phyloP scores from a whole-genome alignment of 2,888 invertebrate species.

The Germaria angustata region DNA sequence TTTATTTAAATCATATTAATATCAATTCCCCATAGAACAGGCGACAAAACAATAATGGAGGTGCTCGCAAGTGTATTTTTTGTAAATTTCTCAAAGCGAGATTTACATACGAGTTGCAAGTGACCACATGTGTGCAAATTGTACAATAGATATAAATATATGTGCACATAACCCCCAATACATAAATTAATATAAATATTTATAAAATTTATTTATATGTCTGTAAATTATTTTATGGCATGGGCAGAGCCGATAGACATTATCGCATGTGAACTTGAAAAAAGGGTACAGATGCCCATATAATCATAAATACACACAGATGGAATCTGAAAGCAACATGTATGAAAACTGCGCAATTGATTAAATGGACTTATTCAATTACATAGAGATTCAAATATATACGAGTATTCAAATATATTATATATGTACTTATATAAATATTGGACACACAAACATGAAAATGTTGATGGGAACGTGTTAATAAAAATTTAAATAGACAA shows the following conservation, averaged over 20 bases:
- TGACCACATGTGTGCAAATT: slow-evolving; percentile 20
- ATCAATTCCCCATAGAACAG: slow-evolving; percentile 11
- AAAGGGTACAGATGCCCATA: slow-evolving; percentile 34
- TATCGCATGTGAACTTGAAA: not conserved
- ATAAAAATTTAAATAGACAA: slow-evolving; percentile 14
- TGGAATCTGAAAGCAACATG: slow-evolving; percentile 12
- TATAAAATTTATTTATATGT: not conserved
- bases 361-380: slow-evolving; percentile 52
- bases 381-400: slow-evolving; percentile 4
- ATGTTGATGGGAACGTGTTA: slow-evolving; percentile 26
- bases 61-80: too few relatives aligned
- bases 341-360: slow-evolving; percentile 45
- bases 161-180: not conserved
- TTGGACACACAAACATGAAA: not conserved
- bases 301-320: not conserved
- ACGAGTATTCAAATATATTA: not conserved
- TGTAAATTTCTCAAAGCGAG: slow-evolving; percentile 40
- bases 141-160: not conserved
- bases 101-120: slow-evolving; percentile 42
- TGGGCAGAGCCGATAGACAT: not conserved
- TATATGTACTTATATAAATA: not conserved
- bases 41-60: slow-evolving; percentile 17
- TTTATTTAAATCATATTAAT: slow-evolving; percentile 11
- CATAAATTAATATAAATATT: not conserved
- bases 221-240: slow-evolving; percentile 4